A percentile compares a stretch with the other conserved stretches of the same genome.
These are phyloP conservation scores for Microplitis deprimator DNA, from an alignment of 2,888 invertebrate genomes.

Conservation along the genomic window DNA sequence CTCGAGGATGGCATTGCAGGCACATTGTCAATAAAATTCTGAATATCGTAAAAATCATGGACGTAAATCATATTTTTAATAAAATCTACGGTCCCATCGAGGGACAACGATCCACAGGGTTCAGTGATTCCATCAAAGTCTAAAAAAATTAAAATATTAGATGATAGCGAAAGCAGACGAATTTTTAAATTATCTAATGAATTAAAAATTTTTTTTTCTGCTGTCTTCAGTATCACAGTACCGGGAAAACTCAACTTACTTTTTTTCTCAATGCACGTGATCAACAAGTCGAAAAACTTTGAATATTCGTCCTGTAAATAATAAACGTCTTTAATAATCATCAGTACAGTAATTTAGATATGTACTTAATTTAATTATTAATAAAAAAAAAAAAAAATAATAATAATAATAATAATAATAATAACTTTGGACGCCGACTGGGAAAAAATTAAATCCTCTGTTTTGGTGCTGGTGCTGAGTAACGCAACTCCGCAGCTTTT, in stretches of 20 bases:
- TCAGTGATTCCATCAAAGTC: not conserved
- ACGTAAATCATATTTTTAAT: not conserved
- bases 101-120: not conserved
- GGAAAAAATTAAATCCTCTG: not conserved
- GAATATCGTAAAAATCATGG: not conserved
- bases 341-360: no score
- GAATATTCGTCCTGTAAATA: not conserved
- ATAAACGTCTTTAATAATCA: not conserved
- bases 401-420: no score
- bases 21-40: not conserved
- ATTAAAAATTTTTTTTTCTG: not conserved
- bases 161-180: no score
- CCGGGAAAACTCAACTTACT: not conserved
- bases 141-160: not conserved
- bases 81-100: not conserved
- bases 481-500: not conserved
- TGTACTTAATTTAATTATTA: not conserved
- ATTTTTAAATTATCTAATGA: no score
- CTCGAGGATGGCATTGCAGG: not conserved
- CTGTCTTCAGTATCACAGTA: not conserved
- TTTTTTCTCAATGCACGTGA: not conserved
- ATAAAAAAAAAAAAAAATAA: not conserved
- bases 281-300: not conserved
- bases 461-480: not conserved
- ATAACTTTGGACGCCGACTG: not conserved